Conservation (phyloP, 92 coral and sea anemone species). For the Phenganax stokvisi region DNA sequence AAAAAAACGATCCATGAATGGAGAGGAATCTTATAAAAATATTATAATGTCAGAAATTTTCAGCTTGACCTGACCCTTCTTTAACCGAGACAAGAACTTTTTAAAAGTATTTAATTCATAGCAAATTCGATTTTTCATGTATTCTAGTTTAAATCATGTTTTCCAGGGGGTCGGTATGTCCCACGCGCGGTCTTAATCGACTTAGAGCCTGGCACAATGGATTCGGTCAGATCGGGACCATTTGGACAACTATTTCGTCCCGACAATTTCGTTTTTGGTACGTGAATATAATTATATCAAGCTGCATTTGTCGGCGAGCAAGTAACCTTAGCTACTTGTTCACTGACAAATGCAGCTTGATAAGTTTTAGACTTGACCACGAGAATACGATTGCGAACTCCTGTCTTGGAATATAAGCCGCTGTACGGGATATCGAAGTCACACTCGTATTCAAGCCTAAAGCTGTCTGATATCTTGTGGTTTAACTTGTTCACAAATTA, state of each 20-base stretch:
- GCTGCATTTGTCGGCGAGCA: too few relatives aligned
- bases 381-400: neutral
- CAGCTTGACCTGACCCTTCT: neutral
- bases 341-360: neutral
- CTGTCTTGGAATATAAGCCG: neutral
- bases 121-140: neutral
- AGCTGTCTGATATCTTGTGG: too few relatives aligned
- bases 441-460: too few relatives aligned
- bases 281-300: slow-evolving; percentile 9
- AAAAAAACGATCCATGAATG: too few relatives aligned
- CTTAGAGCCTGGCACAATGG: slow-evolving; percentile 98
- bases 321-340: too few relatives aligned
- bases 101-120: neutral
- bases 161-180: slow-evolving; percentile 92
- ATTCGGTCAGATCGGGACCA: slow-evolving; percentile 99
- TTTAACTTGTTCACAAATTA: too few relatives aligned
- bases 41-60: neutral
- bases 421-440: too few relatives aligned
- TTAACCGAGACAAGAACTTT: neutral
- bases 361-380: neutral
- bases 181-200: slow-evolving; percentile 94
- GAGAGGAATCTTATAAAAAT: neutral
- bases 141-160: neutral
- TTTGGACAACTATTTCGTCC: slow-evolving; percentile 99
- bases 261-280: slow-evolving; percentile 98